Conservation (phyloP, 2,797 vertebrate genomes). For the Ambastaia sidthimunki region DNA sequence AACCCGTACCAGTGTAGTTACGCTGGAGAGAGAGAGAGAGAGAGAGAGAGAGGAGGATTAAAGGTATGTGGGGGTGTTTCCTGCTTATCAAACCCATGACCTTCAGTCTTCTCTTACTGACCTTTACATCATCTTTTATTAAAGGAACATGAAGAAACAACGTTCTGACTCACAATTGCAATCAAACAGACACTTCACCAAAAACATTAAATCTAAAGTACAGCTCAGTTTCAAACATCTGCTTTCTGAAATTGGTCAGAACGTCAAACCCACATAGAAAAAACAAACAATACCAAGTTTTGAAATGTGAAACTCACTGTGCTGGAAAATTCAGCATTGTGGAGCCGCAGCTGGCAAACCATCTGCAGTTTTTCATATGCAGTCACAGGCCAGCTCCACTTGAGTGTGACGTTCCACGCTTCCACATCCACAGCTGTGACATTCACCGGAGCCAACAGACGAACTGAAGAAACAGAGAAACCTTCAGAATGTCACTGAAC, state of each 20-base stretch:
- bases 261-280: background rate
- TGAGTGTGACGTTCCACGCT: conserved; percentile 71
- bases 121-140: too few species aligned
- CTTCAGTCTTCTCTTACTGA: too few species aligned
- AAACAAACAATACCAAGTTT: background rate
- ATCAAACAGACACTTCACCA: background rate
- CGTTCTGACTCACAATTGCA: background rate
- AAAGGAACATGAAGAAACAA: background rate
- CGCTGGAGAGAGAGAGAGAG: conserved; percentile 57
- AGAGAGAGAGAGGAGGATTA: background rate
- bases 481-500: background rate
- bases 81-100: too few species aligned
- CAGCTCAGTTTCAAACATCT: background rate
- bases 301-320: conserved; percentile 63
- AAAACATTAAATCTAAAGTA: too few species aligned
- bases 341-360: conserved; percentile 72
- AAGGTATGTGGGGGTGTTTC: too few species aligned
- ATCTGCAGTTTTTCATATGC: conserved; percentile 68
- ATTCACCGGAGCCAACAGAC: conserved; percentile 66
- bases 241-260: background rate
- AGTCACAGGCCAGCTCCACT: conserved; percentile 71
- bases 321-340: conserved; percentile 40
- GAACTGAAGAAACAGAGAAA: conserved; percentile 64
- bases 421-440: conserved; percentile 12
- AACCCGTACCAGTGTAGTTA: conserved; percentile 68